Percentiles rank a stretch among this genome's conserved stretches.
phyloP scores from a whole-genome alignment of 1,140 invertebrate species.

The Tetramorium parvispinum region DNA sequence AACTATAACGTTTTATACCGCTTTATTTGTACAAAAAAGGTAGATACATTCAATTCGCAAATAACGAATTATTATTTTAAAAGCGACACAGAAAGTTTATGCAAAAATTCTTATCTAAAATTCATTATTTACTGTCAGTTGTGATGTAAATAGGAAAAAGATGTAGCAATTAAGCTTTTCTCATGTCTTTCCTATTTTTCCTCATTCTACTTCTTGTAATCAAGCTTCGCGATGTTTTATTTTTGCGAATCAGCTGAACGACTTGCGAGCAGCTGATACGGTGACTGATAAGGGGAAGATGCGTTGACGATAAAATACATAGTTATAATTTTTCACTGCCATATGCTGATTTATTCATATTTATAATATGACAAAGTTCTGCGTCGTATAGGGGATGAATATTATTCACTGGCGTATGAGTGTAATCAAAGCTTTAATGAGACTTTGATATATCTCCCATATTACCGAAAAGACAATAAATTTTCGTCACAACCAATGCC shows the following conservation, averaged over 20 bases:
- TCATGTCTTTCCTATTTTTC: neutral
- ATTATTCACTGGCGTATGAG: conserved; percentile 44
- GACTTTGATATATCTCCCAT: conserved; percentile 20
- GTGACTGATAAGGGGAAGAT: conserved; percentile 40
- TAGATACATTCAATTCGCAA: conserved; percentile 34
- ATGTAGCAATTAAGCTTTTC: neutral
- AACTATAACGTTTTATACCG: conserved; percentile 73
- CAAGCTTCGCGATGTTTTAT: neutral
- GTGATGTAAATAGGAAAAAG: conserved; percentile 19
- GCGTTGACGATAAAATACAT: conserved; percentile 48
- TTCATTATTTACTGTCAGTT: neutral
- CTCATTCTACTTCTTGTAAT: conserved; percentile 8
- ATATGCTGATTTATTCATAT: conserved; percentile 58
- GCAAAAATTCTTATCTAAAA: conserved; percentile 15
- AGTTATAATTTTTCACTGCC: conserved; percentile 74
- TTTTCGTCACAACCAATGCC: conserved; percentile 19
- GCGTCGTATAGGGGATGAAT: neutral
- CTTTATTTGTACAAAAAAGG: conserved; percentile 66
- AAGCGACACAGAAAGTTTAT: conserved; percentile 7
- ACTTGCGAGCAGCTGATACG: neutral
- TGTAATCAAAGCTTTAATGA: conserved; percentile 44
- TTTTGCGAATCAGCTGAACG: conserved; percentile 31
- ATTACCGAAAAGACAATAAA: conserved; percentile 49
- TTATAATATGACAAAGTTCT: conserved; percentile 5
- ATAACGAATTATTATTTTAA: conserved; percentile 22